Base-by-base conservation (phyloP, 1,140 invertebrate genomes). In the Drosophila nannoptera region DNA sequence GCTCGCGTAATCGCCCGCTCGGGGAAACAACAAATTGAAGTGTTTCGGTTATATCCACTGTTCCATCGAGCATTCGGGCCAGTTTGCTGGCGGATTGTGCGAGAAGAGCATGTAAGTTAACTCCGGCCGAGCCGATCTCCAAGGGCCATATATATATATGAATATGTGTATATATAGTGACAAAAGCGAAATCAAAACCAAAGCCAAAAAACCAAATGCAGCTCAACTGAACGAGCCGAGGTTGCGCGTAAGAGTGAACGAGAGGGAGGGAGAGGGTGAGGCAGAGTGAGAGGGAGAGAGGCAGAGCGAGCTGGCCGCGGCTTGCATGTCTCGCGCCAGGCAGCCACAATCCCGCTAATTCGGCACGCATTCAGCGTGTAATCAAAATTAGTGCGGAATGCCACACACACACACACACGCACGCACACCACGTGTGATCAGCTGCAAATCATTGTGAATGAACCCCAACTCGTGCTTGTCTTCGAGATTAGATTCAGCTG, bases 11-110 rank as follows among this genome's bases (percentile, higher is more conserved):
- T 82, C 78, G 64, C 55, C 36, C 45, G 75, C 64, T 78, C 60
- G 35, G 75, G 43, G 65, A 76, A 54, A 66, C 50, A 54, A 52
- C 38, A n/a, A 43, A 53, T 38, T 55, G 42, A 52, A 52, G 29
- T 46, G 54, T 71, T 77, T 77, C 49, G 69, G 69, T 50, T 86
- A 84, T 80, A 83, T 78, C 69, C 72, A 73, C 66, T 60, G 38
- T 62, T 76, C 50, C 74, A 50, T 36, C 54, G 12, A 65, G 65
- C 14, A 52, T 76, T 68, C 36, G 55, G 80, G 76, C 65, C 80
- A 84, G 80, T 84, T 84, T 59, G 73, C 67, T 70, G 60, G 76
- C 67, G 73, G 80, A 84, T 78, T 58, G 73, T 73, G 80, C 48
- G 69, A 68, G 58, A 81, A 80, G 65, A 73, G 69, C 81, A 84